Evolutionary conservation across 2,113 vertebrate genomes (phyloP), one percentile per base, ranked within the genome.

Genomic region (Rhabdomys dilectus): DNA sequence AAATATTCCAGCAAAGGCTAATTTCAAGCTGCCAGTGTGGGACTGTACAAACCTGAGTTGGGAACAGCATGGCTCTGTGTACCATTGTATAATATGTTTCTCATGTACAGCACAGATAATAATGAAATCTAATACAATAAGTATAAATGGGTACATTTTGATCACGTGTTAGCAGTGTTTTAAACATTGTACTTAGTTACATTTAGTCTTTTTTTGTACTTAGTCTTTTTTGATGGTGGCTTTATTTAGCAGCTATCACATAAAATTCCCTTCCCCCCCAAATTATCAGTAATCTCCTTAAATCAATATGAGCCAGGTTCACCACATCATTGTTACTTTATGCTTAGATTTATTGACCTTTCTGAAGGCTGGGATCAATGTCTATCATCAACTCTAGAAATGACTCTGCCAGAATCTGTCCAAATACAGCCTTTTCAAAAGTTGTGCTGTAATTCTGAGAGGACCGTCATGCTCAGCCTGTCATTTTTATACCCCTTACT

Each of bases 371-470:
- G 31, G 24, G 16, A 72, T 72, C 29, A 16, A 26, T 51, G 26
- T 73, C 45, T 78, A 73, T 68, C 66, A 45, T 72, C 62, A 78
- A 21, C 70, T 93, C 39, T n/a, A 68, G 48, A 75, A 84, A 31
- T 78, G 15, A 10, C 68, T 78, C 29, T 29, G 51, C 5, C 26
- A 75, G 68, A 66, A 45, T 80, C n/a, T 78, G 7, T 87, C 87
- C 24, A 78, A 77, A 91, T 66, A 42, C 15, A 45, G 9, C 80
- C 48, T 85, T 85, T 90, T 91, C 70, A 70, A 24, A 95, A 88
- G 7, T 73, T 66, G 22, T 26, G 15, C 51, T 72, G 39, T 31
- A 39, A 51, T 92, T 77, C 62, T 29, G 39, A 26, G 58, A 89
- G 17, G 70, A 66, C 31, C 3, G 31, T 91, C 48, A 45, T 45